A percentile compares a stretch with the other conserved stretches of the same genome.
phyloP scores from a whole-genome alignment of 2,797 vertebrate species.

The Lepidocolaptes lacrymiger region DNA sequence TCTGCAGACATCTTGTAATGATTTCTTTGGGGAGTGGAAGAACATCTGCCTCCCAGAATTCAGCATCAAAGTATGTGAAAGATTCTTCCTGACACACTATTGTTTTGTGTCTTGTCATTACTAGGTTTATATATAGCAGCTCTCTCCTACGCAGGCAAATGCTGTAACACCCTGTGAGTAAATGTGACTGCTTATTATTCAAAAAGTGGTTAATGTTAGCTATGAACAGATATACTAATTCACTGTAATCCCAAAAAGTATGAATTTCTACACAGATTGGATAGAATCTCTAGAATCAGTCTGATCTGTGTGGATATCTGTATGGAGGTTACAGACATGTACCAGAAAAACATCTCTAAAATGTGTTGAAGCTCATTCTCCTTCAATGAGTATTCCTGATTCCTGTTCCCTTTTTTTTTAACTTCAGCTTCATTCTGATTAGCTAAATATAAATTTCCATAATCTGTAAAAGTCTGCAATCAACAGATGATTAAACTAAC shows the following conservation, averaged over 20 bases:
- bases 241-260: neutral
- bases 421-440: neutral
- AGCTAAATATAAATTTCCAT: neutral
- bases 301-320: neutral
- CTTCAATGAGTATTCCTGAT: neutral
- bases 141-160: neutral
- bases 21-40: neutral
- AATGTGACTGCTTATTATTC: neutral
- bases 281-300: neutral
- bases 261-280: neutral
- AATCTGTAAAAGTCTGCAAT: neutral
- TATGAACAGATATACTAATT: neutral
- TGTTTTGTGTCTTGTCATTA: conserved; percentile 47
- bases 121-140: neutral
- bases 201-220: neutral
- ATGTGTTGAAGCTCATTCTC: neutral
- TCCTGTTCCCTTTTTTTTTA: neutral
- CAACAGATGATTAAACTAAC: neutral
- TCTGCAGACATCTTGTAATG: conserved; percentile 20
- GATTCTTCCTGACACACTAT: conserved; percentile 16
- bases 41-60: conserved; percentile 57
- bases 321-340: neutral
- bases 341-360: neutral
- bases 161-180: neutral
- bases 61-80: conserved; percentile 40